Base-by-base conservation (phyloP, 2,113 vertebrate genomes). In the Vidua chalybeata region DNA sequence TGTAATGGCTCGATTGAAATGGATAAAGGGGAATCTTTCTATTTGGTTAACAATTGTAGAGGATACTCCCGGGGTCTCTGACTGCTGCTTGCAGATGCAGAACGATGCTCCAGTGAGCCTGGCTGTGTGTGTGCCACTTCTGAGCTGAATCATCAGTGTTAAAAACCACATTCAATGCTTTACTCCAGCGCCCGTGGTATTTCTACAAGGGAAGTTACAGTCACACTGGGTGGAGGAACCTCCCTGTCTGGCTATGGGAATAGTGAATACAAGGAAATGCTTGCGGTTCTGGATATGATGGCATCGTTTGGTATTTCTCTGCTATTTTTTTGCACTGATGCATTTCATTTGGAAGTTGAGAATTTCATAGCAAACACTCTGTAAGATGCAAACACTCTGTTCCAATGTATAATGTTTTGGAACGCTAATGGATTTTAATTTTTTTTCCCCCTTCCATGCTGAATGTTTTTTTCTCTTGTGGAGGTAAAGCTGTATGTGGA, bases 241-340 rank as follows among this genome's bases (percentile, higher is more conserved):
- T 96, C 94, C 94, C 96, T 94, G 94, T 97, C 94, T 97, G 94
- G 94, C 94, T 95, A 89, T 93, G 96, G 94, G 96, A 66, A 62
- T 26, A 68, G 83, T 96, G 94, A 97, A 96, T 96, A 96, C 96
- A 87, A 97, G 96, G 96, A 97, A 97, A 96, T 97, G 92, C 90
- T 97, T 97, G 96, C 69, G 88, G 96, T 97, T 95, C 94, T 96
- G 94, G 88, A n/a, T 49, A 23, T 7, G 92, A 89, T 96, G 94
- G 92, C 93, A 95, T 96, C 90, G 46, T 89, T 84, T 84, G 90
- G 86, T 86, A 87, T 96, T 97, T 87, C 85, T 96, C 93, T 92
- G 92, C 92, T 97, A 92, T 95, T 94, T 96, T 96, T 96, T 94
- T 90, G 79, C 93, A 78, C 90, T 90, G 52, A 61, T 96, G 79